Evolutionary conservation across 2,797 vertebrate species (phyloP), one percentile per base, ranked within the genome.

Genomic region (Pseudochaenichthys georgianus): DNA sequence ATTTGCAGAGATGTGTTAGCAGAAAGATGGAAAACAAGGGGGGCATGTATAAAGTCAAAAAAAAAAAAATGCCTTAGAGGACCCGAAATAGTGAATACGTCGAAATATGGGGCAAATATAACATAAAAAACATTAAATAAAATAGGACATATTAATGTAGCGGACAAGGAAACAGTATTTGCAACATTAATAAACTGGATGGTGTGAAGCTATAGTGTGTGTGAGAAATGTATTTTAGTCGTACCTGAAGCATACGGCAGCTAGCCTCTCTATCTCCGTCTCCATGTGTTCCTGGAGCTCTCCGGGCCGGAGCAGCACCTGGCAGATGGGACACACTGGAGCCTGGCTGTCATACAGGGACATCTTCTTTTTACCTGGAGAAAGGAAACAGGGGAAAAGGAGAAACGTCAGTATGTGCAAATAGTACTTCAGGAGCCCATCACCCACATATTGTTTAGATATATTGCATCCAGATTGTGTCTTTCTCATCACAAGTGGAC

Each of bases 281-380:
- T 99, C 98, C 98, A 99, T 99, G 94, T 99, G 98, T 57, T 99
- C 98, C 84, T 98, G 97, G 43, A 99, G 92, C 88, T 99, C 98
- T 64, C 97, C 97, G 0, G 98, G 98, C 86, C 98, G 94, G 85
- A 99, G 96, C 79, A 99, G 94, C 57, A 99, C 96, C 92, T 99
- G 97, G 90, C 98, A 99, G 93, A 99, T 99, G 76, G 98, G 98
- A 91, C 98, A 99, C 85, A 99, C 95, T 0, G 98, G 98, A 86
- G 98, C 96, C 92, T 99, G 98, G 92, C 97, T 99, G 95, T 99
- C 98, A 84, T 98, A 99, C 89, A 99, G 87, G 3, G 96, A 97
- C 45, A 96, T 95, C 93, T 98, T 97, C 95, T 99, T 99, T 96
- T 99, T 99, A 95, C 98, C 98, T 99, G 94, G 31, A 80, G 31